A percentile compares a stretch with the other conserved stretches of the same genome.
These are phyloP conservation scores for Saxicola maurus DNA, from an alignment of 2,797 vertebrate genomes.

Conservation along the genomic window DNA sequence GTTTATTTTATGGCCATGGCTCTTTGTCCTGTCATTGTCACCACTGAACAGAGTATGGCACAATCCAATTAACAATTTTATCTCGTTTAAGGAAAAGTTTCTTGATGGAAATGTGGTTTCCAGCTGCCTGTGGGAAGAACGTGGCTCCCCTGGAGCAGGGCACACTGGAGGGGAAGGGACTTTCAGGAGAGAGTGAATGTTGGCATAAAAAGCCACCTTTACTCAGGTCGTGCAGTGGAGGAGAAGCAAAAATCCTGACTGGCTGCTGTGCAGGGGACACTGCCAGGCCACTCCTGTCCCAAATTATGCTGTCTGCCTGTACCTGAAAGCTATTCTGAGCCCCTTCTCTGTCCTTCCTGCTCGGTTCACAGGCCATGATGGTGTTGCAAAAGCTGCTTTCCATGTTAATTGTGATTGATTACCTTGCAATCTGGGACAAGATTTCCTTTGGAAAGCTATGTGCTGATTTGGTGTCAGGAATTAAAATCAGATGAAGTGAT, in stretches of 20 bases:
- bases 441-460: conserved; percentile 46
- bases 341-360: background rate
- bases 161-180: background rate
- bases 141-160: background rate
- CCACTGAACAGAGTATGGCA: background rate
- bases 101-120: background rate
- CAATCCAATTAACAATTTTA: background rate
- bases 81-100: background rate
- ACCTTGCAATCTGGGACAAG: conserved; percentile 41
- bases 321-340: background rate
- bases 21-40: background rate
- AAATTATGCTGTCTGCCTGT: background rate
- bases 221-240: rapidly evolving
- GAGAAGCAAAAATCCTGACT: background rate
- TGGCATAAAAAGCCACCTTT: background rate
- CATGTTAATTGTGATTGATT: conserved; percentile 45
- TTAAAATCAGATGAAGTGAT: conserved; percentile 56
- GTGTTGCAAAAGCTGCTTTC: background rate
- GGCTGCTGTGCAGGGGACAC: background rate
- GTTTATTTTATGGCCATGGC: background rate
- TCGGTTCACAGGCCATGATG: background rate
- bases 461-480: conserved; percentile 28
- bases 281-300: background rate
- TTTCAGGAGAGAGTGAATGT: rapidly evolving
- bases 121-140: background rate